Evolutionary conservation across 2,888 invertebrate species (phyloP).

Genomic region (Eristalis tenax): DNA sequence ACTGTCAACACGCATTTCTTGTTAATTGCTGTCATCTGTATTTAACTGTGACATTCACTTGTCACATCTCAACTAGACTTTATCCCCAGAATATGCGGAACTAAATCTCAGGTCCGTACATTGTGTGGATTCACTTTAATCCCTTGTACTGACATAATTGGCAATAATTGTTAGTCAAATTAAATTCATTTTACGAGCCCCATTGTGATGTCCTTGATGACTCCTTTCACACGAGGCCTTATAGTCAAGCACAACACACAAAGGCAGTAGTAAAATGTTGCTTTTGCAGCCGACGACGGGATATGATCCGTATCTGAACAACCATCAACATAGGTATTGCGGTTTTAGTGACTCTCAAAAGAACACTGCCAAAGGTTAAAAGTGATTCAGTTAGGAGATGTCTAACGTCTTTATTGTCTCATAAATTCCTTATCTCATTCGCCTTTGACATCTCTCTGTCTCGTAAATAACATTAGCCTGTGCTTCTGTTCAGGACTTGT

Average conservation of each 20-base stretch:
- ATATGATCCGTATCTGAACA: background rate
- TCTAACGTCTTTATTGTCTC: conserved; percentile 29
- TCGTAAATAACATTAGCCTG: background rate
- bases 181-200: conserved; percentile 20
- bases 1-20: background rate
- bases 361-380: conserved; percentile 27
- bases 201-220: conserved; percentile 1
- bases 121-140: background rate
- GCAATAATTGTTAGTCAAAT: conserved; percentile 8
- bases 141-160: background rate
- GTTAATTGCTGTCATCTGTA: background rate
- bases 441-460: background rate
- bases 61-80: background rate
- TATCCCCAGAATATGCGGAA: background rate
- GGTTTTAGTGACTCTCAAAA: conserved; percentile 30
- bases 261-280: background rate
- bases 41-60: background rate
- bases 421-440: conserved; percentile 27
- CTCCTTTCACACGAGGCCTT: background rate
- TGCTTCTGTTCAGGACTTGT: background rate
- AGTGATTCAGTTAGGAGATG: conserved; percentile 24
- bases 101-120: background rate
- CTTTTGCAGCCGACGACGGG: background rate
- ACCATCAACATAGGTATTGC: background rate
- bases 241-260: background rate